phyloP scores from a whole-genome alignment of 92 coral and sea anemone genomes.

The Siderastrea siderea region DNA sequence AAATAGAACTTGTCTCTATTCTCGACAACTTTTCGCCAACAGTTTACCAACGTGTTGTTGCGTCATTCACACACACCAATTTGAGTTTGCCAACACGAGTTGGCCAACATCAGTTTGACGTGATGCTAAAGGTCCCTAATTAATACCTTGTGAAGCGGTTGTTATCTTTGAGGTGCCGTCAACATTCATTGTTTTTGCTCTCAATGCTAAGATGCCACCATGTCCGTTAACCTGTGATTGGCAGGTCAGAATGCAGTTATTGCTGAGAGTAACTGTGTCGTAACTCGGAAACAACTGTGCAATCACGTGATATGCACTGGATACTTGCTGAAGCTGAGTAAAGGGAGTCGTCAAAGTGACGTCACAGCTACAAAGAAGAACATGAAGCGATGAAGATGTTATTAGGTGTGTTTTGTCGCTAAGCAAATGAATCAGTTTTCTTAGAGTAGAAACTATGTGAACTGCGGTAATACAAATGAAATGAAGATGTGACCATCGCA shows the following conservation, averaged over 20 bases:
- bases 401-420: too few relatives aligned
- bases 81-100: too few relatives aligned
- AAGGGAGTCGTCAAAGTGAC: conserved; percentile 24
- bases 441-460: too few relatives aligned
- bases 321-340: neutral
- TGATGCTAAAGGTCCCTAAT: neutral
- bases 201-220: conserved; percentile 73
- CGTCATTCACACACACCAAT: too few relatives aligned
- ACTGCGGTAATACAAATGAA: too few relatives aligned
- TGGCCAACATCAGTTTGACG: too few relatives aligned
- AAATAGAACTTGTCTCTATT: too few relatives aligned
- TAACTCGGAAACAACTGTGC: conserved; percentile 69
- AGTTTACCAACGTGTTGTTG: too few relatives aligned
- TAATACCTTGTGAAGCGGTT: conserved; percentile 52
- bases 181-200: conserved; percentile 54
- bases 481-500: too few relatives aligned
- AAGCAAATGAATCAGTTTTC: too few relatives aligned
- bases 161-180: conserved; percentile 68
- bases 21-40: too few relatives aligned
- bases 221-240: conserved; percentile 30
- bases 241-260: conserved; percentile 56
- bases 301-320: conserved; percentile 22
- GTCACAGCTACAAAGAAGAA: conserved; percentile 27
- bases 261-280: conserved; percentile 53
- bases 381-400: too few relatives aligned